Evolutionary conservation across 2,113 vertebrate species (phyloP), one percentile per base, ranked within the genome.

Genomic region (Entelurus aequoreus): DNA sequence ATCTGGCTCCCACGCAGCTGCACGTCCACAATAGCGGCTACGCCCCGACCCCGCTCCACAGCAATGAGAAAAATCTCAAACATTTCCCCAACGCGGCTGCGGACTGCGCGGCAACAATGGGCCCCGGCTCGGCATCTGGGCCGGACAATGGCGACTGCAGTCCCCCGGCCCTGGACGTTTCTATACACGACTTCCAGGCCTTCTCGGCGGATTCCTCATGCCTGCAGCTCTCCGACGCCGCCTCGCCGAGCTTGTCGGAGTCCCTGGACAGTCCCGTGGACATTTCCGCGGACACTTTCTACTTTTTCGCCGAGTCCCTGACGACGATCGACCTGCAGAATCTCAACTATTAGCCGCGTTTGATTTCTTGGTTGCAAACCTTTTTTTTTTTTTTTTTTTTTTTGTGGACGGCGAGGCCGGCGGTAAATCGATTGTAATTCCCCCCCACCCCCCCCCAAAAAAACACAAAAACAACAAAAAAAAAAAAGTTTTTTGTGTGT

Each of bases 11-110:
- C 89, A 81, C 91, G 59, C 94, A 94, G 89, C 28, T 28, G 28
- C 94, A 93, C 88, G 90, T 93, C 21, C 94, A 94, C 80, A 96
- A 95, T 95, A 92, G 94, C 73, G 94, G 95, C 79, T 94, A 95
- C 78, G 90, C 95, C 71, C 91, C 92, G 81, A 94, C 94, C 73
- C 92, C 94, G 89, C 88, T 98, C 88, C 91, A 90, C 86, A 97
- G 94, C 92, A 96, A 95, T 96, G 97, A 99, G 91, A 98, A 97
- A 96, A 95, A 98, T 96, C 90, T 94, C 85, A 98, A 98, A 98
- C 96, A 97, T 97, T 97, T 98, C 85, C 92, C 94, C 89, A 94
- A 94, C 83, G 94, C 94, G 89, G 95, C 94, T 94, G 92, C 93
- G 81, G 93, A 94, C 91, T 96, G 94, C 90, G 90, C 93, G 89